phyloP scores from a whole-genome alignment of 1,140 invertebrate species.

The Globodera ellingtonae region DNA sequence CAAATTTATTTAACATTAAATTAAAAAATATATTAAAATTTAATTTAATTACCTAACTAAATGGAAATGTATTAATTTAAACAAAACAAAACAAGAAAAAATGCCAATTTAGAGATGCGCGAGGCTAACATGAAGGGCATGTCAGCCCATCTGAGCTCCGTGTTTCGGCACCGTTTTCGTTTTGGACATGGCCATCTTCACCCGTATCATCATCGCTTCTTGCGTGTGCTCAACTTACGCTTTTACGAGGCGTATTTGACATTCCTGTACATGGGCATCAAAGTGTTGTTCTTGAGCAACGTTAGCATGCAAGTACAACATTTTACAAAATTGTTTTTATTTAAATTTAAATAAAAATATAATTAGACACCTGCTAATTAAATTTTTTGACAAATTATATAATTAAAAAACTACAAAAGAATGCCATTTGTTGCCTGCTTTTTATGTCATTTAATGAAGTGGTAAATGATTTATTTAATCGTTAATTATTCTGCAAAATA shows the following conservation, averaged over 20 bases:
- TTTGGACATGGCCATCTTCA: slow-evolving; percentile 44
- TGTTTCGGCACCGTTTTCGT: slow-evolving; percentile 59
- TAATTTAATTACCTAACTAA: neutral
- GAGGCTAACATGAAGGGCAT: slow-evolving; percentile 55
- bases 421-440: too few species aligned
- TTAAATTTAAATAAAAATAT: too few species aligned
- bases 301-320: slow-evolving; percentile 56
- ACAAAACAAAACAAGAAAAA: neutral
- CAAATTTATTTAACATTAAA: slow-evolving; percentile 10
- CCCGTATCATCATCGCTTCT: slow-evolving; percentile 54
- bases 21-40: neutral
- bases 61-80: neutral
- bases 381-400: too few species aligned
- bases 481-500: too few species aligned
- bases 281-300: slow-evolving; percentile 58
- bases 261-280: slow-evolving; percentile 60
- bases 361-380: too few species aligned
- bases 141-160: slow-evolving; percentile 58
- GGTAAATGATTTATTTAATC: too few species aligned
- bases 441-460: too few species aligned
- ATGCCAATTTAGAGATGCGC: slow-evolving; percentile 36
- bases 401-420: too few species aligned
- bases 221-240: slow-evolving; percentile 58
- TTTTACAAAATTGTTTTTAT: neutral
- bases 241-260: slow-evolving; percentile 65